A percentile compares a stretch with the other conserved stretches of the same genome.
These are phyloP conservation scores for Anaspis maculata DNA, from an alignment of 2,888 invertebrate genomes.

Conservation along the genomic window DNA sequence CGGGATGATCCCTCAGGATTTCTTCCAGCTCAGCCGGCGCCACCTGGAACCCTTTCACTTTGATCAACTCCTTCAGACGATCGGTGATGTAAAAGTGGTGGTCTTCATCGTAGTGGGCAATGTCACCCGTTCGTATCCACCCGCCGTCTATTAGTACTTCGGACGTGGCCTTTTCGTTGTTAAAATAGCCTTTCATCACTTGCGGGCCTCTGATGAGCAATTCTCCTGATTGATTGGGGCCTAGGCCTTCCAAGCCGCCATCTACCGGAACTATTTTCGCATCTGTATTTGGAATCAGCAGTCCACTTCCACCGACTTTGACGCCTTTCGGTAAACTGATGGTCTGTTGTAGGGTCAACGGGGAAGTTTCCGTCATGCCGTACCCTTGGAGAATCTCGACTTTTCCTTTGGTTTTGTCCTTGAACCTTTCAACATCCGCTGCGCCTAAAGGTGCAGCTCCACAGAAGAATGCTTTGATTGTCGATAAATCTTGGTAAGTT, in stretches of 20 bases:
- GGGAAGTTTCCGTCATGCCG: constrained; percentile 10
- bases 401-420: constrained; percentile 37
- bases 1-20: constrained; percentile 59
- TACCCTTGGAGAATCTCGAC: constrained; percentile 30
- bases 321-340: constrained; percentile 41
- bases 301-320: constrained; percentile 37
- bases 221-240: constrained; percentile 60
- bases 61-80: constrained; percentile 70
- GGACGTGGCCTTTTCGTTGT: constrained; percentile 60
- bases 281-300: constrained; percentile 51
- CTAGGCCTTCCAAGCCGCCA: constrained; percentile 40
- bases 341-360: constrained; percentile 5
- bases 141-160: constrained; percentile 56
- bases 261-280: constrained; percentile 50
- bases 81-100: constrained; percentile 60
- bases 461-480: constrained; percentile 46
- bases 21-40: constrained; percentile 80
- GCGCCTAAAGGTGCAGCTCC: constrained; percentile 63
- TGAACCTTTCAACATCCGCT: constrained; percentile 47
- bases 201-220: constrained; percentile 64
- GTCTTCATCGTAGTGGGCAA: constrained; percentile 47
- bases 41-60: constrained; percentile 46
- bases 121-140: constrained; percentile 65
- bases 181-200: constrained; percentile 68
- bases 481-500: constrained; percentile 47